These are phyloP conservation scores for Tanaodytes sp. DNA, from an alignment of 2,888 invertebrate species.

Conservation along the genomic window DNA sequence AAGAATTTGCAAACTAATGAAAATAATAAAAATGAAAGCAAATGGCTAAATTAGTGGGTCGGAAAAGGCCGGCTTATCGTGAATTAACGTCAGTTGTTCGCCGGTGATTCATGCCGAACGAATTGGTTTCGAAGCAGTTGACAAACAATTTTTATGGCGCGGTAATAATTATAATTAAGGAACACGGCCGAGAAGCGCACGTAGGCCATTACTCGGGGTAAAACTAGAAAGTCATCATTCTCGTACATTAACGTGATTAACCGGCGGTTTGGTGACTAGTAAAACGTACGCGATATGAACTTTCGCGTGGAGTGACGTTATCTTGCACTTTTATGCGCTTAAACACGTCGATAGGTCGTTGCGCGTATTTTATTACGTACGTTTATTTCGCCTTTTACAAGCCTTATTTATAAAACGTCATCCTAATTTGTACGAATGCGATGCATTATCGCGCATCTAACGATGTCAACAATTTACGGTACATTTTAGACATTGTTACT, in stretches of 20 bases:
- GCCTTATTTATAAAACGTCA: constrained; percentile 52
- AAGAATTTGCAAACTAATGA: no score
- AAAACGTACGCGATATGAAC: constrained; percentile 46
- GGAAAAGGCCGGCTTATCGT: no score
- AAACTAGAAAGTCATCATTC: constrained; percentile 53
- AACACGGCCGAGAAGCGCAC: constrained; percentile 26
- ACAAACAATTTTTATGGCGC: constrained; percentile 47
- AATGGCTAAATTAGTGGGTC: no score
- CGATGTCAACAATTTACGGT: no score
- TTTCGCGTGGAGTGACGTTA: constrained; percentile 51
- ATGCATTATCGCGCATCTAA: constrained; percentile 46
- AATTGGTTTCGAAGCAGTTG: constrained; percentile 38
- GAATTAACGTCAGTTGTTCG: not conserved
- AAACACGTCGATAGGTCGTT: constrained; percentile 53
- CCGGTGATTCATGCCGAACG: constrained; percentile 26
- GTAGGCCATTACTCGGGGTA: constrained; percentile 33
- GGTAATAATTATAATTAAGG: constrained; percentile 46
- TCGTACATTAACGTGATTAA: constrained; percentile 52
- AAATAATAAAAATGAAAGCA: no score
- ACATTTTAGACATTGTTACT: no score
- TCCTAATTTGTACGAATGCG: constrained; percentile 53
- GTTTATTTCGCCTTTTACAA: constrained; percentile 53
- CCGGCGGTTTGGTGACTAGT: constrained; percentile 52
- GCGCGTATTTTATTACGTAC: constrained; percentile 53
- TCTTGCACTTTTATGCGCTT: constrained; percentile 53